These are phyloP conservation scores for Amorpha juglandis DNA, from an alignment of 2,888 invertebrate species.

Conservation along the genomic window DNA sequence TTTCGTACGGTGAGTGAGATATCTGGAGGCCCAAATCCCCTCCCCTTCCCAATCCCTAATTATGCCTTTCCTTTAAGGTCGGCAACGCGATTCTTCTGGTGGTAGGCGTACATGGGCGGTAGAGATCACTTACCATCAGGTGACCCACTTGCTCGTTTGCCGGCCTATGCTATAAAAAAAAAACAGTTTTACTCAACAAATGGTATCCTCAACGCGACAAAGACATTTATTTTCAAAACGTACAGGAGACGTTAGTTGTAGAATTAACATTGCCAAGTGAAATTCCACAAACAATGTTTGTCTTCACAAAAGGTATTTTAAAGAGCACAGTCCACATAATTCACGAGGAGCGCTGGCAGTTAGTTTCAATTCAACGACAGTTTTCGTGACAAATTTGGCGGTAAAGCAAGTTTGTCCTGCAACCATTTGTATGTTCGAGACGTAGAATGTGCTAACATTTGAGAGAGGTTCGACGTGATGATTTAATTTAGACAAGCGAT, in stretches of 20 bases:
- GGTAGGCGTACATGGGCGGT: no score
- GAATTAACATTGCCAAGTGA: neutral
- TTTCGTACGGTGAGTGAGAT: no score
- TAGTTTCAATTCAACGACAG: constrained; percentile 6
- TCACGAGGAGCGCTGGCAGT: constrained; percentile 4
- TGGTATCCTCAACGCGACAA: no score
- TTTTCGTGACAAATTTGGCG: neutral
- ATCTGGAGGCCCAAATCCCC: no score
- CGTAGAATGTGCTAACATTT: neutral
- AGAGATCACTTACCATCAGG: no score
- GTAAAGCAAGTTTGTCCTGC: constrained; percentile 2
- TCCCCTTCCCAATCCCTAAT: no score
- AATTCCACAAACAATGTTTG: constrained; percentile 2
- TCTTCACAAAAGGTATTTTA: constrained; percentile 17
- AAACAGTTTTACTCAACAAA: neutral
- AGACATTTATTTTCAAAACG: neutral
- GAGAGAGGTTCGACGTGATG: neutral
- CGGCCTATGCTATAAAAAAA: no score
- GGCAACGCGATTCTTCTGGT: no score
- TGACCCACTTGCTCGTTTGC: no score
- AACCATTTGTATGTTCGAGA: constrained; percentile 4
- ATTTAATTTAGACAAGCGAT: no score
- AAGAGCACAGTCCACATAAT: constrained; percentile 3
- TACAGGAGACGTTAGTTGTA: neutral
- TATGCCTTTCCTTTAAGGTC: no score